phyloP scores from a whole-genome alignment of 2,113 vertebrate species.

The Seriola dumerili region DNA sequence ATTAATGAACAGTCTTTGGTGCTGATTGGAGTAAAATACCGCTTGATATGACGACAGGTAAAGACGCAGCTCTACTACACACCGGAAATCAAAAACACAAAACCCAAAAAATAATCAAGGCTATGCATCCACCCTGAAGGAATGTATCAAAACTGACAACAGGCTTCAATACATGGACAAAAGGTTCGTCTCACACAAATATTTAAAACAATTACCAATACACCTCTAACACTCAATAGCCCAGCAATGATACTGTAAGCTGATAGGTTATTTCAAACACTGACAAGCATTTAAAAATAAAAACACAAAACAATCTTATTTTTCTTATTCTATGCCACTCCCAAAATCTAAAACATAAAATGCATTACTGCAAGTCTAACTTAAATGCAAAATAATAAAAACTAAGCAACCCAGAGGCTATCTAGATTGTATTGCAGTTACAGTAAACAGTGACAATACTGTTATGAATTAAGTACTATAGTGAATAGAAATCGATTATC shows the following conservation, averaged over 20 bases:
- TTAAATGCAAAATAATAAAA: constrained; percentile 67
- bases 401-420: constrained; percentile 88
- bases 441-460: constrained; percentile 94
- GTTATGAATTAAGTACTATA: constrained; percentile 87
- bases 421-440: constrained; percentile 95
- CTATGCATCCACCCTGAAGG: constrained; percentile 95
- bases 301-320: constrained; percentile 84
- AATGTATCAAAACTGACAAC: constrained; percentile 98
- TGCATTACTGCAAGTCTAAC: constrained; percentile 58
- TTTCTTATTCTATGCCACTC: constrained; percentile 87
- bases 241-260: constrained; percentile 85
- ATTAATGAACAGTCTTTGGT: constrained; percentile 98
- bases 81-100: constrained; percentile 68
- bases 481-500: constrained; percentile 92
- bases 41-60: constrained; percentile 67
- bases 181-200: constrained; percentile 84
- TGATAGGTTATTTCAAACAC: constrained; percentile 89
- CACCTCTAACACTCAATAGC: constrained; percentile 93
- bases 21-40: constrained; percentile 86
- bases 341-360: constrained; percentile 84
- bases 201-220: constrained; percentile 90
- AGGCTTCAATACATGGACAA: constrained; percentile 86
- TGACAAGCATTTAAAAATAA: constrained; percentile 92
- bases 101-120: constrained; percentile 71
- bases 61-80: constrained; percentile 56